These are phyloP conservation scores for Nyctalus aviator DNA, from an alignment of 2,797 vertebrate genomes.

Conservation along the genomic window DNA sequence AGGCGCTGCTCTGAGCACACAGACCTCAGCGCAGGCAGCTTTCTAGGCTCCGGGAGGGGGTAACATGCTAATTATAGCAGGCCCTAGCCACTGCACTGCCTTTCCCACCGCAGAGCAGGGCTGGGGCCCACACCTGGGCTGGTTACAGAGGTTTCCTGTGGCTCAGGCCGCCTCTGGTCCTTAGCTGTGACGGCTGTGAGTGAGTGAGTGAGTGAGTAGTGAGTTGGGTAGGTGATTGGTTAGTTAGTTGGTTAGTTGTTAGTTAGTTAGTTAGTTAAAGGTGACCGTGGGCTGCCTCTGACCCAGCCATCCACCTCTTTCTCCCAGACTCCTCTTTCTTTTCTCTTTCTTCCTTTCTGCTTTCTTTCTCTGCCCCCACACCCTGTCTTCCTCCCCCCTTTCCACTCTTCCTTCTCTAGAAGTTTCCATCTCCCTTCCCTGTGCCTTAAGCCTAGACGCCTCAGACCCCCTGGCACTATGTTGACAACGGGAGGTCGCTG, in stretches of 20 bases:
- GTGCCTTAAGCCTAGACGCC: neutral
- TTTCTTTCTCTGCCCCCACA: neutral
- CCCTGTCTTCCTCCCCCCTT: neutral
- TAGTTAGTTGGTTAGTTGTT: neutral
- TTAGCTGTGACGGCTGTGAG: neutral
- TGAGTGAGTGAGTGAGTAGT: too few species aligned
- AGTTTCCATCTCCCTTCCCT: neutral
- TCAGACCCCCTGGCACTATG: neutral
- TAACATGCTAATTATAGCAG: slow-evolving; percentile 57
- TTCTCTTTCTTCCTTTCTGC: neutral
- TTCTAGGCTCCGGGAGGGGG: neutral
- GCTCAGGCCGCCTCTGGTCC: neutral
- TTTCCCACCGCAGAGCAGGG: neutral
- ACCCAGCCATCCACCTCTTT: neutral
- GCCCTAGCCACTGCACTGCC: neutral
- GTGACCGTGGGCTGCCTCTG: neutral
- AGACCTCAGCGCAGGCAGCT: slow-evolving; percentile 22
- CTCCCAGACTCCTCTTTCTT: neutral
- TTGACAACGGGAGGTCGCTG: neutral
- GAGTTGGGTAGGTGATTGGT: neutral
- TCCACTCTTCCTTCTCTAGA: neutral
- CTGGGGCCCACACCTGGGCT: neutral
- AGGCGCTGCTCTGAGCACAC: neutral
- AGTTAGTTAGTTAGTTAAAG: neutral
- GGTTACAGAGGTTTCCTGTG: neutral